Base-by-base conservation (phyloP, 2,888 invertebrate species). In the Autographa gamma region DNA sequence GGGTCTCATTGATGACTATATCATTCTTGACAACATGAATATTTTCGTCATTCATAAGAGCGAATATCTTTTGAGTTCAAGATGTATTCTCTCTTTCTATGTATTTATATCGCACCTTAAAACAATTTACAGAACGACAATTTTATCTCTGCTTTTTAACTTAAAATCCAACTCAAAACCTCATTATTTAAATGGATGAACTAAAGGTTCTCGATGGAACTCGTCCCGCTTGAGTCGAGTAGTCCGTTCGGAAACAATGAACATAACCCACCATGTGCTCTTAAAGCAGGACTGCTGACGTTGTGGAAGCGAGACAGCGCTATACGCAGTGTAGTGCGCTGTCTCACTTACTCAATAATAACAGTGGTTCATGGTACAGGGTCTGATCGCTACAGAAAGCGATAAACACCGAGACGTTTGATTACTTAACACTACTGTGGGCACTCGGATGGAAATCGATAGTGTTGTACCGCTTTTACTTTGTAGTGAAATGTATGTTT, bases 361-460 rank as follows among this genome's bases (percentile, higher is more conserved):
- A 25, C 25, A 25, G 25, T 25, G 3, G 2, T 25, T n/a, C n/a
- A 3, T 25, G 25, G 25, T 25, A 25, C 25, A 25, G 25, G 25
- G 25, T 1, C 25, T 25, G 65, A 58, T 68, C 60, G 58, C 74
- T 77, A 77, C 78, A 77, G 69, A 74, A 74, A 69, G 41, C 70
- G 69, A 65, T 74, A 77, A 77, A 77, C 69, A 73, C 77, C 48
- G 69, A 61, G 52, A 74, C 79, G 79, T 67, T 79, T 79, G 79
- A 79, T 79, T 79, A 79, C 76, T 79, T 68, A 76, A 66, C 80
- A 70, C 76, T 65, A 48, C 72, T 34, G 61, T 25, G 34, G 58
- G 52, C 25, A 59, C 62, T 66, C 66, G 66, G 52, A 59, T 54
- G 60, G 60, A 66, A 61, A 66, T 54, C 66, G 41, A 66, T 66